These are phyloP conservation scores for Hemistola chrysoprasaria DNA, from an alignment of 2,888 invertebrate genomes.

Conservation along the genomic window DNA sequence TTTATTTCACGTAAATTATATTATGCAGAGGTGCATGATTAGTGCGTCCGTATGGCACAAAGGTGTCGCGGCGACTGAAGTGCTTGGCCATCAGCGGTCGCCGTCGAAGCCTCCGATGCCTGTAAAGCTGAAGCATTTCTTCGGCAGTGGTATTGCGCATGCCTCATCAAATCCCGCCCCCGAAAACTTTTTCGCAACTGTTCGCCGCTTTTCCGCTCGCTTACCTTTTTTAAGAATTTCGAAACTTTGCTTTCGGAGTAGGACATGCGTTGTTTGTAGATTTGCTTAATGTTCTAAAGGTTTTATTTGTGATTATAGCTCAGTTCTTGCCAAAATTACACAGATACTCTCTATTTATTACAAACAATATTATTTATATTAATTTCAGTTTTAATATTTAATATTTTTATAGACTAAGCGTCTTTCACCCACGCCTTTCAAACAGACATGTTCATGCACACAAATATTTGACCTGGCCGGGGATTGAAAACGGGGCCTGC, in stretches of 20 bases:
- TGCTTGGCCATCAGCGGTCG: conserved; percentile 51
- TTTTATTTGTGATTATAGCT: too few species aligned
- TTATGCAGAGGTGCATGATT: conserved; percentile 50
- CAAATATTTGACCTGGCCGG: too few species aligned
- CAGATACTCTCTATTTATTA: too few species aligned
- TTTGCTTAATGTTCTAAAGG: too few species aligned
- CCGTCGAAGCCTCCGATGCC: conserved; percentile 51
- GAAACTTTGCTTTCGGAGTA: conserved; percentile 7
- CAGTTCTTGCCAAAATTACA: too few species aligned
- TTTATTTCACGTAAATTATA: conserved; percentile 42
- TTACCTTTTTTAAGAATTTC: conserved; percentile 27
- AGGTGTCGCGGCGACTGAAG: conserved; percentile 68
- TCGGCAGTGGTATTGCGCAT: conserved; percentile 56
- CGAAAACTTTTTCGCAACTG: conserved; percentile 57
- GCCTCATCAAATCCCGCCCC: conserved; percentile 61
- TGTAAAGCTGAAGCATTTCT: conserved; percentile 65
- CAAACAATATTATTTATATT: too few species aligned
- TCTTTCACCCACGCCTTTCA: too few species aligned
- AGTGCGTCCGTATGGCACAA: conserved; percentile 62
- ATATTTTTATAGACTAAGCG: too few species aligned
- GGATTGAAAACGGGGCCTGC: too few species aligned
- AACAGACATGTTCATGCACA: too few species aligned
- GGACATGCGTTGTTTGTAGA: conserved; percentile 3
- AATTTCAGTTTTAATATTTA: too few species aligned
- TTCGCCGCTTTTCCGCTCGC: conserved; percentile 25